phyloP scores from a whole-genome alignment of 1,140 invertebrate species.

The Philaenus spumarius region DNA sequence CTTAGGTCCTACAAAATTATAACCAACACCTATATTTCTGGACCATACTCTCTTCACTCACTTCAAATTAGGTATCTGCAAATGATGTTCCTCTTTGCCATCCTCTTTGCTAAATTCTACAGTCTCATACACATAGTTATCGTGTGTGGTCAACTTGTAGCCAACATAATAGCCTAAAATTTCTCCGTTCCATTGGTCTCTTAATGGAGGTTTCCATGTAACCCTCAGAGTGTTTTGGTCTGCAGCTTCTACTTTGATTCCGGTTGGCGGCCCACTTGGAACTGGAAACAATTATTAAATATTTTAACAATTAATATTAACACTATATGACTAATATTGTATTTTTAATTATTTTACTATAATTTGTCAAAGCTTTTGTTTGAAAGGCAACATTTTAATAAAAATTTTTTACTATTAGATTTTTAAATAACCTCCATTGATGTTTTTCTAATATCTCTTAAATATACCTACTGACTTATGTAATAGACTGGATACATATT shows the following conservation, averaged over 20 bases:
- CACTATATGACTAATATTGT: no score
- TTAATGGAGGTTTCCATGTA: conserved; percentile 86
- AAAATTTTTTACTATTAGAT: no score
- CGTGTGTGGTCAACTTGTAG: conserved; percentile 79
- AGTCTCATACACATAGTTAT: conserved; percentile 86
- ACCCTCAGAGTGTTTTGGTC: conserved; percentile 89
- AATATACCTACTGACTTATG: no score
- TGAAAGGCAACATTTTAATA: no score
- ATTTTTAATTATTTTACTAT: no score
- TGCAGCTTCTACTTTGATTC: conserved; percentile 80
- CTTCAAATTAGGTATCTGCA: conserved; percentile 75
- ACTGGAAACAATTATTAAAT: conserved; percentile 46
- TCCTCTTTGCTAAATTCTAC: conserved; percentile 88
- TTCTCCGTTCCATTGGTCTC: conserved; percentile 89
- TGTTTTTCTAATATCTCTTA: no score
- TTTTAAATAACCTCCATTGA: no score
- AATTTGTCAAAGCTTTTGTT: no score
- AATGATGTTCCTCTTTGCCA: conserved; percentile 79
- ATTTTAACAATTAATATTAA: no score
- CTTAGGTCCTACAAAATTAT: no score
- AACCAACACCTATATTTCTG: no score
- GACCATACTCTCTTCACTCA: conserved; percentile 34
- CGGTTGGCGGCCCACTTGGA: conserved; percentile 74
- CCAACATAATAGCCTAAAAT: conserved; percentile 87
- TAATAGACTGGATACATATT: no score